Evolutionary conservation across 2,888 invertebrate genomes (phyloP), one percentile per base, ranked within the genome.

Genomic region (Eristalis tenax): DNA sequence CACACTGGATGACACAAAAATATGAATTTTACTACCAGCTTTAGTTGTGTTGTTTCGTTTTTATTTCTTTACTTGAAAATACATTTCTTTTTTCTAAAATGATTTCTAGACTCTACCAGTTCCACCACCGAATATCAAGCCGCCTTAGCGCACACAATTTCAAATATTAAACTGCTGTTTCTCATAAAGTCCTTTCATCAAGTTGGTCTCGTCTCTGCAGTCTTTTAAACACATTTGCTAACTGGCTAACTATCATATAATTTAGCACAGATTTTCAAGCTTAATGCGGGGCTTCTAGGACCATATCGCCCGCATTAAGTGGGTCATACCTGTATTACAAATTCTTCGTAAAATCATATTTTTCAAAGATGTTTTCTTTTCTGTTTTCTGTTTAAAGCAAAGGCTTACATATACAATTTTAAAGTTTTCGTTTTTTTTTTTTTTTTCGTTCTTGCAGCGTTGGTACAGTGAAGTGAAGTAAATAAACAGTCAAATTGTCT

Each of bases 281-380:
- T 59, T 59, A 59, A 59, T 28, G 59, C 59, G 26, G 59, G 15
- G 26, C 26, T 59, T 26, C 26, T 59, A 59, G 26, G 59, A 50
- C 26, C 26, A 26, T 23, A 23, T 23, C 15, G 26, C 59, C 26
- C 59, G 59, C 59, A 59, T 59, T 59, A 59, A 59, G 59, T 59
- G 59, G 26, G 59, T 59, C 59, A 59, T 59, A 59, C 59, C 59
- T 59, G 59, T 59, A 59, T 59, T 59, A 59, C 59, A 59, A 59
- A 13, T 26, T 26, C 15, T 28, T 26, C 8, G 23, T 59, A 59
- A 59, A 59, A 59, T 59, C 23, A 59, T 59, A 59, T 59, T 22
- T 56, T 56, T 56, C 56, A 59, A 26, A 59, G 23, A 15, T 59
- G 0, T 59, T 59, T 59, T 59, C 0, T 23, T 23, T 26, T 57